Percentiles rank a stretch among this genome's conserved stretches.
Conservation (phyloP, 2,113 vertebrate species). For the Columbina picui region DNA sequence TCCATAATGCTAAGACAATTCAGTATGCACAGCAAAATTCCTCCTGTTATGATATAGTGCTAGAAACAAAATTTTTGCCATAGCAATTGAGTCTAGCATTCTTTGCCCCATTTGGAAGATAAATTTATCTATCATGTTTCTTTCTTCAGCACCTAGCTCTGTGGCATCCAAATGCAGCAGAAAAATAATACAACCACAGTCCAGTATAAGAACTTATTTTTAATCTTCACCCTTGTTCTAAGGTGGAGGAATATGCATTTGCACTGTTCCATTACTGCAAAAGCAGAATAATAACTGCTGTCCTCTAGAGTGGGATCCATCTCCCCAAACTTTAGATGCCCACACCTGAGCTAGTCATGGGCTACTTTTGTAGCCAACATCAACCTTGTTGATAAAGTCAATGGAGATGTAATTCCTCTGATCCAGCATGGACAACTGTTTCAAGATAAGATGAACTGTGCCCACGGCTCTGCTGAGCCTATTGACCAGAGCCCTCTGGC, state of each 20-base stretch:
- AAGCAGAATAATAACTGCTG: background rate
- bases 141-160: background rate
- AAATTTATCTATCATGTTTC: background rate
- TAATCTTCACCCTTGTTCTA: background rate
- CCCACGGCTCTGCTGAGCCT: background rate
- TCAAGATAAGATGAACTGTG: background rate
- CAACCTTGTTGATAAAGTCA: background rate
- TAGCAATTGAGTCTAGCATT: background rate
- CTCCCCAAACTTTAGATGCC: background rate
- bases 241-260: background rate
- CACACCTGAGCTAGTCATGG: background rate
- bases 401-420: background rate
- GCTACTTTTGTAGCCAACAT: background rate
- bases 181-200: background rate
- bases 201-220: background rate
- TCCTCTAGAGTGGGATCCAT: background rate
- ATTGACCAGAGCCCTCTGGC: background rate
- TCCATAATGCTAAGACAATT: background rate
- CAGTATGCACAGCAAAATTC: background rate
- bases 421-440: background rate
- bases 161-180: background rate
- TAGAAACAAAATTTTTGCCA: conserved; percentile 19
- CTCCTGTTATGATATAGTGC: background rate
- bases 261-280: background rate
- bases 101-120: conserved; percentile 4